A percentile compares a stretch with the other conserved stretches of the same genome.
Evolutionary conservation across 1,140 invertebrate genomes (phyloP).

Genomic region (Aphelinus atriplicis): DNA sequence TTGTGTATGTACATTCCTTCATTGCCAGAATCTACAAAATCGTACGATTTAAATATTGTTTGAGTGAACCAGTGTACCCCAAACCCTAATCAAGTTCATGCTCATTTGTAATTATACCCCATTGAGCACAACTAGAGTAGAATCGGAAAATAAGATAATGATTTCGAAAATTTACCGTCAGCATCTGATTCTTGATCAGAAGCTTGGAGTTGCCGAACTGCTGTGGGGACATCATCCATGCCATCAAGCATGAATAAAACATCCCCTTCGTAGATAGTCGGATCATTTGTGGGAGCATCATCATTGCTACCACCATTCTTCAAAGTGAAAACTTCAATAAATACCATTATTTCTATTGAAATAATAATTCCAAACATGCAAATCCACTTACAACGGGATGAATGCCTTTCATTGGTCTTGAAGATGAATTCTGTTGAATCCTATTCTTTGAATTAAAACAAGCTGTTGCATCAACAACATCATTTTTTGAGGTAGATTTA

Average conservation of each 20-base stretch:
- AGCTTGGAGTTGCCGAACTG: constrained; percentile 47
- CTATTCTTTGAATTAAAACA: constrained; percentile 7
- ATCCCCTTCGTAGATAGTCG: constrained; percentile 63
- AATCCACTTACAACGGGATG: constrained; percentile 23
- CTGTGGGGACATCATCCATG: constrained; percentile 60
- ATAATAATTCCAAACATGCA: not conserved
- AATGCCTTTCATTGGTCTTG: constrained; percentile 6
- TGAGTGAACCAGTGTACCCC: not conserved
- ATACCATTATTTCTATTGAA: not conserved
- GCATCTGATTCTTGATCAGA: constrained; percentile 66
- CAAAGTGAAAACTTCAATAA: constrained; percentile 27
- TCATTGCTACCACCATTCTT: constrained; percentile 52
- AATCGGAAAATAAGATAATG: not conserved
- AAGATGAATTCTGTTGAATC: constrained; percentile 1
- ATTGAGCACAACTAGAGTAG: too few relatives aligned
- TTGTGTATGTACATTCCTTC: constrained; percentile 64
- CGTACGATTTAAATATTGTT: constrained; percentile 7
- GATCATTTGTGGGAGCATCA: constrained; percentile 44
- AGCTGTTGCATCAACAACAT: constrained; percentile 38
- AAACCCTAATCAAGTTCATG: constrained; percentile 4
- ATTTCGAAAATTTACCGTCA: constrained; percentile 57
- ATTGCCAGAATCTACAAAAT: constrained; percentile 60
- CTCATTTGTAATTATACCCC: not conserved
- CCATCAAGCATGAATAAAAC: constrained; percentile 67
- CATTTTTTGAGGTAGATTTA: constrained; percentile 47